Evolutionary conservation across 2,888 invertebrate genomes (phyloP).

Genomic region (Teleogryllus oceanicus): DNA sequence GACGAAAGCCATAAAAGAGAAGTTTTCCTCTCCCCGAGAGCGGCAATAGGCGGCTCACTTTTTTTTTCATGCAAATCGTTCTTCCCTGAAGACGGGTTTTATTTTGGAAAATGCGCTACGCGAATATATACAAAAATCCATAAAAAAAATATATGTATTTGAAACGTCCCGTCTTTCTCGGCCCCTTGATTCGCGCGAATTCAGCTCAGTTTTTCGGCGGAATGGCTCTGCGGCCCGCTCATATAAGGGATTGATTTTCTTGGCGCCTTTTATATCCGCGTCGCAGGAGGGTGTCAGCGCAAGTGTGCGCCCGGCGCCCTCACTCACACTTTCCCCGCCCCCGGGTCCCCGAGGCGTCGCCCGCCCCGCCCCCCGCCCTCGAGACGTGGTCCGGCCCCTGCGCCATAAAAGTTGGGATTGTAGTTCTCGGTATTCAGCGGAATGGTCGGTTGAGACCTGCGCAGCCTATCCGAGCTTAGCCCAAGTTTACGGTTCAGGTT

Average conservation of each 20-base stretch:
- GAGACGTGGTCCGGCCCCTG: neutral
- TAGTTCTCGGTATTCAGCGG: conserved; percentile 8
- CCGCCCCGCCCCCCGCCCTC: neutral
- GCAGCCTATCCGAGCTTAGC: neutral
- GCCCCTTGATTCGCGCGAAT: neutral
- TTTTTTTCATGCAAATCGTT: neutral
- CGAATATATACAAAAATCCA: neutral
- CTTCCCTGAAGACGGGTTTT: neutral
- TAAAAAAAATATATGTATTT: conserved; percentile 6
- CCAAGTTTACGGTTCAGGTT: conserved; percentile 18
- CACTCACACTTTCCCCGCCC: neutral
- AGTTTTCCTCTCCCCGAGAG: neutral
- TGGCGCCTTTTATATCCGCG: neutral
- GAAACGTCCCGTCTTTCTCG: neutral
- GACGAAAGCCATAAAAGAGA: neutral
- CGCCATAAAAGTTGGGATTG: neutral
- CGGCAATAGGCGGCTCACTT: neutral
- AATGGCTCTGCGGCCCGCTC: neutral
- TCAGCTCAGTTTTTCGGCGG: neutral
- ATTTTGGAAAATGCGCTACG: neutral
- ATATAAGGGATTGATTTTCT: conserved; percentile 12
- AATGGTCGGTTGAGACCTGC: conserved; percentile 6
- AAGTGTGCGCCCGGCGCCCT: neutral
- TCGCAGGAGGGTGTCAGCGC: neutral
- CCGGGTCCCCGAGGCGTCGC: neutral